Evolutionary conservation across 35 echinoderm and acorn worm species (phyloP), one percentile per base, ranked within the genome.

Genomic region (Apostichopus parvimensis): DNA sequence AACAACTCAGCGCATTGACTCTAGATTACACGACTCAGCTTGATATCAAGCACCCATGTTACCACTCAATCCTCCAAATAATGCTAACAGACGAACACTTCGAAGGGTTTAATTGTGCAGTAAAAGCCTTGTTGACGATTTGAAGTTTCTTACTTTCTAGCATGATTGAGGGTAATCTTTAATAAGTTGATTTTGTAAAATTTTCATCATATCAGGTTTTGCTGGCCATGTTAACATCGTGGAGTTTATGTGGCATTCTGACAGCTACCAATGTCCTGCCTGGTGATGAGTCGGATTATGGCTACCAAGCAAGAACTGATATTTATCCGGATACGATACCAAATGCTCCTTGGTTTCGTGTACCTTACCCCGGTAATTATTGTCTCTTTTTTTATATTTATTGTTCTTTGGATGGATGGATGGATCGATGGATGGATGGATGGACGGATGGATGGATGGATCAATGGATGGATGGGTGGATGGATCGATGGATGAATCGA

Each of bases 291-390:
- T 53, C 5, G 54, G 18, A 4, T 4, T 94, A 91, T 28, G 88
- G 88, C n/a, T 91, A 91, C 56, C 12, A 79, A 9, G 88, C 88
- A 55, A 72, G 88, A 1, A 91, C 88, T 12, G 88, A 91, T 78
- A 91, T 91, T 10, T 26, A 91, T 72, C 53, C 88, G 5, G 88
- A 91, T 78, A 59, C 76, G 0, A 53, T 91, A 3, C 8, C 22
- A 26, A 55, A 79, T 78, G 73, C 88, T 22, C 70, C 70, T 5
- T 91, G 88, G 88, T 91, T 91, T 53, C 53, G 88, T 60, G n/a
- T 91, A 18, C 88, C 88, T 20, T 91, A 79, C 53, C 88, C 88
- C n/a, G 88, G 88, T 91, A 91, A 73, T 26, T 10, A n/a, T 26
- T 87, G 56, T 58, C 7, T 7, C 56, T 66, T 26, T 45, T 45